Evolutionary conservation across 2,797 vertebrate species (phyloP).

Genomic region (Halcyon leucocephala): DNA sequence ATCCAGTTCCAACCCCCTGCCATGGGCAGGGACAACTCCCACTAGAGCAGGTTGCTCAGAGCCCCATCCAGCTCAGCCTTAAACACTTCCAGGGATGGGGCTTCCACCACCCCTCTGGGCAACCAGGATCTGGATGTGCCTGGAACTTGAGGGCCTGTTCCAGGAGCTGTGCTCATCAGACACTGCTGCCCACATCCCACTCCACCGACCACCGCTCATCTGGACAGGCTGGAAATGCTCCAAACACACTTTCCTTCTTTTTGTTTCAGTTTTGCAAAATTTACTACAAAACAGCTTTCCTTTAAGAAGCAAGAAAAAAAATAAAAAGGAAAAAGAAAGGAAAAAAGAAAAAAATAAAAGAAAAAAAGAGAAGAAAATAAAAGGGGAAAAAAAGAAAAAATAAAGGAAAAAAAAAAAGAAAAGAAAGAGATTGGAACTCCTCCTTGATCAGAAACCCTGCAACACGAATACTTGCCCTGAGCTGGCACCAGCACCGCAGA

Average conservation of each 20-base stretch:
- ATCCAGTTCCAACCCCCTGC: too few relatives aligned
- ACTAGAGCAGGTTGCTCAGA: too few relatives aligned
- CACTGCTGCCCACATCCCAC: not conserved
- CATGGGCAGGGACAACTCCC: too few relatives aligned
- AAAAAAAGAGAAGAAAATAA: too few relatives aligned
- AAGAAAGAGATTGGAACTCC: not conserved
- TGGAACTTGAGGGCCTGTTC: not conserved
- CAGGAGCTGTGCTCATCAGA: not conserved
- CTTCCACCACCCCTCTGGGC: too few relatives aligned
- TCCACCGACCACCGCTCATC: accelerated
- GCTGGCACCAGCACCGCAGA: not conserved
- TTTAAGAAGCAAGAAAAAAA: not conserved
- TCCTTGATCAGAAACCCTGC: not conserved
- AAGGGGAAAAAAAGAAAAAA: too few relatives aligned
- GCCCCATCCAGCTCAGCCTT: too few relatives aligned
- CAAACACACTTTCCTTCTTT: not conserved
- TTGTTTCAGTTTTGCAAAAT: not conserved
- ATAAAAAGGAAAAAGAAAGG: not conserved
- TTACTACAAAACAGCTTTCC: not conserved
- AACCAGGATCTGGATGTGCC: not conserved
- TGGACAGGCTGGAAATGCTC: not conserved
- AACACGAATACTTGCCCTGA: not conserved
- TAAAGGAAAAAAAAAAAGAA: too few relatives aligned
- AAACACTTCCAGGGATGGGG: too few relatives aligned
- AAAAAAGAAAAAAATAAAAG: too few relatives aligned